Evolutionary conservation across 2,797 vertebrate species (phyloP).

Genomic region (Enteromius radiatus): DNA sequence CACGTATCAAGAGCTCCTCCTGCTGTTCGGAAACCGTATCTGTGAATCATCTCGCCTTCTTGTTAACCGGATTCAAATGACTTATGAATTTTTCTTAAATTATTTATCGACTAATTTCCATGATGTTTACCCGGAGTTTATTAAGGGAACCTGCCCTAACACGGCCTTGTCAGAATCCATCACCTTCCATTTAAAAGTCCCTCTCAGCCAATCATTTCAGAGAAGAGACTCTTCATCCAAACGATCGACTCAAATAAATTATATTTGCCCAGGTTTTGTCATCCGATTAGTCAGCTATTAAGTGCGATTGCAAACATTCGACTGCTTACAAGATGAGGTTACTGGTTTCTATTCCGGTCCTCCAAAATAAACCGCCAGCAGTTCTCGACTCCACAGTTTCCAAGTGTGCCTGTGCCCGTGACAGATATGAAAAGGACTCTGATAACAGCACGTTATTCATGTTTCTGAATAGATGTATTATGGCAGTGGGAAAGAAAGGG

Average conservation of each 20-base stretch:
- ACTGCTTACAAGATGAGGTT: slow-evolving; percentile 13
- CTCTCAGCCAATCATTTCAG: slow-evolving; percentile 40
- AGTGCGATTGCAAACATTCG: not conserved
- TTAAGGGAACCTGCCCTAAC: slow-evolving; percentile 52
- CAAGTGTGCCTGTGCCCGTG: not conserved
- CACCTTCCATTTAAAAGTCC: slow-evolving; percentile 24
- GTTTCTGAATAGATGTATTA: slow-evolving; percentile 49
- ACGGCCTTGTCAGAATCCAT: slow-evolving; percentile 53
- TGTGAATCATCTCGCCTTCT: not conserved
- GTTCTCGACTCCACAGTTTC: slow-evolving; percentile 30
- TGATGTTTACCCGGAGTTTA: slow-evolving; percentile 51
- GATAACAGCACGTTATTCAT: slow-evolving; percentile 43
- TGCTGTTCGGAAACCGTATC: slow-evolving; percentile 17
- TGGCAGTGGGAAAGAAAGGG: slow-evolving; percentile 35
- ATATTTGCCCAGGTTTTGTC: slow-evolving; percentile 30
- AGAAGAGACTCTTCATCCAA: slow-evolving; percentile 15
- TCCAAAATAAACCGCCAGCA: slow-evolving; percentile 23
- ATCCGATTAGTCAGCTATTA: slow-evolving; percentile 26
- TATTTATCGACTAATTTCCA: slow-evolving; percentile 57
- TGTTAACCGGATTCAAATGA: slow-evolving; percentile 44
- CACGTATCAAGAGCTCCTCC: slow-evolving; percentile 55
- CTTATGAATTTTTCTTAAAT: slow-evolving; percentile 52
- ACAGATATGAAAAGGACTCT: slow-evolving; percentile 37
- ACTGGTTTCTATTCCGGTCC: slow-evolving; percentile 14
- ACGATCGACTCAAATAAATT: slow-evolving; percentile 17